Base-by-base conservation (phyloP, 2,797 vertebrate genomes). In the Smutsia gigantea region DNA sequence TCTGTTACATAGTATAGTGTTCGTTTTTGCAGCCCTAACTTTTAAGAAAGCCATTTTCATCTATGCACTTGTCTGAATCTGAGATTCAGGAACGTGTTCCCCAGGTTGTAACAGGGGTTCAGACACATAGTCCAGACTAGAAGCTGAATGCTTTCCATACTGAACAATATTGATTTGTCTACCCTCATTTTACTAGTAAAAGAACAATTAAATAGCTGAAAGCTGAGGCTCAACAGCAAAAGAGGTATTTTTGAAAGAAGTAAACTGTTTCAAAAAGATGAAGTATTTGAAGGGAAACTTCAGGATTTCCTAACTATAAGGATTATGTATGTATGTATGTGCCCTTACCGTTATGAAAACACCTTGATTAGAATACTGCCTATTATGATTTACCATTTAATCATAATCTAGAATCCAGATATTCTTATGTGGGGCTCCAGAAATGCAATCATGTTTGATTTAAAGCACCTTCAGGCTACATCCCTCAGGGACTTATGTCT, bases 401-500 rank as follows among this genome's bases (percentile, higher is more conserved):
- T 77, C 13, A 94, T 72, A 66, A 84, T 66, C 92, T 75, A 84
- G 27, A 96, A 78, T 87, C 29, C 42, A 89, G 39, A 64, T 92
- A 72, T 71, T 91, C 39, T 64, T 66, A 86, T 5, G 5, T 29
- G 31, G 23, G 34, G 13, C 31, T 82, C 27, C 5, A 88, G 46
- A 84, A 68, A 39, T 57, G 7, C 10, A 93, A 37, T 64, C 9
- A 15, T 64, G 49, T 63, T 90, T 61, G 29, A 94, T 57, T 1
- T 19, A 74, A 95, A 90, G 19, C 19, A 59, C 3, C 14, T 61
- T 7, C 2, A 69, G 64, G 10, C 27, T 53, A 15, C 61, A 9
- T 39, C 25, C 13, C 46, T 91, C 46, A 51, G 42, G 82, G 34
- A 74, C 23, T 42, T 85, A 63, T 46, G 34, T 46, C 34, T 71